These are phyloP conservation scores for Syrista parreyssii DNA, from an alignment of 2,888 invertebrate genomes.

Conservation along the genomic window DNA sequence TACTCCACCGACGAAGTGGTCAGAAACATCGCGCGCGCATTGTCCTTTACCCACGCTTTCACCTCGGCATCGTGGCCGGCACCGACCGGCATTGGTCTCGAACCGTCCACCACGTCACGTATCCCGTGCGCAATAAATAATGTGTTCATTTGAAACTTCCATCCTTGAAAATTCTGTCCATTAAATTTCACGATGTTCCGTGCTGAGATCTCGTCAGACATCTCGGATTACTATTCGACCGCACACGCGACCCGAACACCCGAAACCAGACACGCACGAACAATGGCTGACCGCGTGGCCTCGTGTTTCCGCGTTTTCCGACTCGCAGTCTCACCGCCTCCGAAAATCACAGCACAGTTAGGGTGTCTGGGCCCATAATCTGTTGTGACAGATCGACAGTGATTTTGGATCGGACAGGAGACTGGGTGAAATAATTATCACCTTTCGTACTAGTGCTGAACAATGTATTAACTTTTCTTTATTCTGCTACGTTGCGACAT, in stretches of 20 bases:
- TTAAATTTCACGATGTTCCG: constrained; percentile 23
- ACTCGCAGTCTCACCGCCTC: not conserved
- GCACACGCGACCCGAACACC: not conserved
- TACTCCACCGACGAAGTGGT: constrained; percentile 23
- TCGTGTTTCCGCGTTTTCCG: not conserved
- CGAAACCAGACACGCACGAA: not conserved
- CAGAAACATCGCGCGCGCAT: constrained; percentile 20
- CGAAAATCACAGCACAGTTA: constrained; percentile 1
- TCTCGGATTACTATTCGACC: constrained; percentile 8
- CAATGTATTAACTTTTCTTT: no score
- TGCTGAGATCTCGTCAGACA: constrained; percentile 23
- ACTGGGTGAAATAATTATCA: no score
- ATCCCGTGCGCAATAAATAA: constrained; percentile 22
- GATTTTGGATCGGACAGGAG: no score
- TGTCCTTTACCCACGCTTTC: constrained; percentile 23
- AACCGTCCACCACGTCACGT: constrained; percentile 15
- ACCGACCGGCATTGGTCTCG: constrained; percentile 14
- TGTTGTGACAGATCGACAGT: no score
- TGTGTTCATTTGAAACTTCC: constrained; percentile 23
- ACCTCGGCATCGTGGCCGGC: constrained; percentile 7
- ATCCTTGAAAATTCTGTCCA: constrained; percentile 23
- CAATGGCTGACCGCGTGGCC: not conserved
- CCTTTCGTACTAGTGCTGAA: no score
- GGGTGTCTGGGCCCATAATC: constrained; percentile 1
- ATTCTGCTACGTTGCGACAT: no score